Evolutionary conservation across 2,888 invertebrate species (phyloP), one percentile per base, ranked within the genome.

Genomic region (Rosalia funebris): DNA sequence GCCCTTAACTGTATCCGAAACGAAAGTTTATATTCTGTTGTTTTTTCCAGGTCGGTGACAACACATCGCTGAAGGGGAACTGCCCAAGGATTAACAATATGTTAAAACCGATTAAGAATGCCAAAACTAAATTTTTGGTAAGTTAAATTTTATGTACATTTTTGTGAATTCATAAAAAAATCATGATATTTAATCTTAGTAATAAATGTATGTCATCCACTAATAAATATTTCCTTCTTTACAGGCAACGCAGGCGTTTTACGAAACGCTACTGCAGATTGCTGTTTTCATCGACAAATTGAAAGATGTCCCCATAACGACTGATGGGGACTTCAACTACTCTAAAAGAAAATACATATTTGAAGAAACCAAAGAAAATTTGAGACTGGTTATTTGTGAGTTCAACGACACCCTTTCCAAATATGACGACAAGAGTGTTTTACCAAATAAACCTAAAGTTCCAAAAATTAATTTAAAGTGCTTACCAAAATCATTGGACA

Each of bases 221-320:
- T n/a, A n/a, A n/a, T n/a, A n/a, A n/a, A n/a, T n/a, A n/a, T n/a
- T n/a, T 50, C 1, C 37, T 37, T 60, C 48, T 80, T 84, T 84
- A 60, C 83, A 89, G 86, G 80, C 86, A 58, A 82, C 88, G 71
- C 85, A 87, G 52, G 83, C 83, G 68, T 83, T 89, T 36, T 86
- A 87, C 81, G 84, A 81, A 36, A 79, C 82, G 1, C 78, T 85
- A n/a, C 81, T 84, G 66, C 79, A 80, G 71, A 84, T 83, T 72
- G 82, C 83, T 15, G 80, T 83, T 7, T 83, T 84, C n/a, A 82
- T 85, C 57, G 79, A 84, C 54, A 77, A 80, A 56, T 75, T 86
- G 32, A 69, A 74, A 56, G 64, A 73, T 25, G 79, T 82, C 70
- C 80, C 82, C 69, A 82, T 81, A 56, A 80, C 79, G 65, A 83